These are phyloP conservation scores for Felis chaus DNA, from an alignment of 2,113 vertebrate genomes.

Conservation along the genomic window DNA sequence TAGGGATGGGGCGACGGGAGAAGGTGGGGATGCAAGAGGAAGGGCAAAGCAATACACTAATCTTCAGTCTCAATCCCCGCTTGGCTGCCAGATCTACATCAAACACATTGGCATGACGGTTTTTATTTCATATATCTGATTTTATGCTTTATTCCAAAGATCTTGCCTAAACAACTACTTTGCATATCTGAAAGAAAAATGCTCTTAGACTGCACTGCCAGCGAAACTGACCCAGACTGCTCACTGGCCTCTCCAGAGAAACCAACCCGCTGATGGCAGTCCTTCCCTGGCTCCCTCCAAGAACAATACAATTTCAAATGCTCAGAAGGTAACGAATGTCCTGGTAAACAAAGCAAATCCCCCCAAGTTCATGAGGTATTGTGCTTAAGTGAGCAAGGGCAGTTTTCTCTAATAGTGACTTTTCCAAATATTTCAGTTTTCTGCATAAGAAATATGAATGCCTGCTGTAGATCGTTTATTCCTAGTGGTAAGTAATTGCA, in stretches of 20 bases:
- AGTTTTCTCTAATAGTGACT: constrained; percentile 10
- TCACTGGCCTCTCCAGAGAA: constrained; percentile 16
- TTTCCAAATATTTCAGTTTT: constrained; percentile 8
- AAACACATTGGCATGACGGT: background rate
- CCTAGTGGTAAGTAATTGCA: background rate
- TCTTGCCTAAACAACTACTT: background rate
- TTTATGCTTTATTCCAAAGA: constrained; percentile 34
- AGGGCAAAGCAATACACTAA: background rate
- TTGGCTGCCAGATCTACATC: background rate
- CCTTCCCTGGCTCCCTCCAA: background rate
- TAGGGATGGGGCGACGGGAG: background rate
- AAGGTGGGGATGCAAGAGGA: background rate
- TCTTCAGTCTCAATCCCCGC: background rate
- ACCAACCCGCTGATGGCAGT: background rate
- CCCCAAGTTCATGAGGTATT: background rate
- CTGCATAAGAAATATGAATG: background rate
- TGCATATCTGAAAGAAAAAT: constrained; percentile 1
- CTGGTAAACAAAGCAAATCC: background rate
- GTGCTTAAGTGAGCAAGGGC: background rate
- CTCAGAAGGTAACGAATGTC: background rate
- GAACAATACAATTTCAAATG: background rate
- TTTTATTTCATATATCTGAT: background rate
- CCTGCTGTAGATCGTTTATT: background rate
- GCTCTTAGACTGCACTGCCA: constrained; percentile 20
- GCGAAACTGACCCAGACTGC: constrained; percentile 23